These are phyloP conservation scores for Porites australiensis DNA, from an alignment of 64 coral and sea anemone genomes.

Conservation along the genomic window DNA sequence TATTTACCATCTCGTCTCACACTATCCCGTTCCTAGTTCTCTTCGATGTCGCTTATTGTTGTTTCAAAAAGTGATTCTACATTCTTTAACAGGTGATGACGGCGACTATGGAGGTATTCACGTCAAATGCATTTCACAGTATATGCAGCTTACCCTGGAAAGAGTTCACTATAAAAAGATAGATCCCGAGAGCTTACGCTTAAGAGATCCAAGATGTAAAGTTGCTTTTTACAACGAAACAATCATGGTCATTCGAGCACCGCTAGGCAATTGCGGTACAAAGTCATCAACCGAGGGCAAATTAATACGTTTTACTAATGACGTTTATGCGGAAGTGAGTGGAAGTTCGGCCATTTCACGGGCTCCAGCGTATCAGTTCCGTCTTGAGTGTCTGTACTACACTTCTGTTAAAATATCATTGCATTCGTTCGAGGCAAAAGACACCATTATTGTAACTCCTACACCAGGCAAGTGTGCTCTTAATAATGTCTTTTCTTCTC, in stretches of 20 bases:
- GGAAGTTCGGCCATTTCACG: conserved; percentile 63
- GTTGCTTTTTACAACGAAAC: conserved; percentile 35
- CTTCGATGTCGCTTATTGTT: background rate
- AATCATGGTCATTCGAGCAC: conserved; percentile 75
- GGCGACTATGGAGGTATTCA: conserved; percentile 36
- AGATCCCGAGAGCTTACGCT: conserved; percentile 57
- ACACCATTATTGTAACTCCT: conserved; percentile 54
- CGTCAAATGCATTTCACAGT: conserved; percentile 50
- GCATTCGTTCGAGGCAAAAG: conserved; percentile 69
- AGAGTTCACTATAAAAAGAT: conserved; percentile 49
- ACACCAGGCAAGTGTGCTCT: background rate
- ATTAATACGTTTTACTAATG: conserved; percentile 72
- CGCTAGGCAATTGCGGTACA: conserved; percentile 78
- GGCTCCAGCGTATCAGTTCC: conserved; percentile 59
- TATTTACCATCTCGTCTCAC: no score
- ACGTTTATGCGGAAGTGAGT: conserved; percentile 69
- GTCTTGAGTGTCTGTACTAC: conserved; percentile 76
- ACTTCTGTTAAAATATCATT: conserved; percentile 62
- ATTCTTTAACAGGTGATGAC: background rate
- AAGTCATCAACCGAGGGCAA: background rate
- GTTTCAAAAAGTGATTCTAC: background rate
- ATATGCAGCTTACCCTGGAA: conserved; percentile 72
- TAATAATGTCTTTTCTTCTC: background rate
- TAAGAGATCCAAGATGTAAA: conserved; percentile 46
- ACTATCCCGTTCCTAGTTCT: no score